Conservation (phyloP, 1,140 invertebrate species). For the Philopotamus ludificatus region DNA sequence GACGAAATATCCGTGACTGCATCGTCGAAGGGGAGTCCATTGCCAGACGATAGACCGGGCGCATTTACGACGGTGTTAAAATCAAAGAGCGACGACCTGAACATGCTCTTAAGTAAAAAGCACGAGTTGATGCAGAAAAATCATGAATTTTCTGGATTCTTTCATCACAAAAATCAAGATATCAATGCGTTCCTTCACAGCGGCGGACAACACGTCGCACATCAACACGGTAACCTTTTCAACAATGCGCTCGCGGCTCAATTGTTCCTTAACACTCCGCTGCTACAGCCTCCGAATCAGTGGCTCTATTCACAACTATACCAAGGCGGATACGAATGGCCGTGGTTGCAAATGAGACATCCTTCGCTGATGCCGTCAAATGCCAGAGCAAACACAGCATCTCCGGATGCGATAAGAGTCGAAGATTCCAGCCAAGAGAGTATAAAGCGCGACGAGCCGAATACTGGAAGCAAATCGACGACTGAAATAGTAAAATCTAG, state of each 20-base stretch:
- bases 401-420: conserved; percentile 38
- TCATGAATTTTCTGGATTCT: conserved; percentile 32
- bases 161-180: conserved; percentile 42
- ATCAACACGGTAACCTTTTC: conserved; percentile 56
- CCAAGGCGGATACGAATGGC: conserved; percentile 59
- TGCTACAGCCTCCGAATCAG: conserved; percentile 69
- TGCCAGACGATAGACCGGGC: conserved; percentile 54
- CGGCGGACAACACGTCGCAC: conserved; percentile 48
- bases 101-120: conserved; percentile 34
- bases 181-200: conserved; percentile 50
- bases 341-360: conserved; percentile 59
- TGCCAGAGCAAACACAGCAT: conserved; percentile 48
- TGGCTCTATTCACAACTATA: conserved; percentile 74
- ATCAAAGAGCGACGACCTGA: conserved; percentile 47
- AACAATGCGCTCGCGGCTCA: conserved; percentile 68
- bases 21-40: conserved; percentile 52
- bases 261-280: conserved; percentile 68
- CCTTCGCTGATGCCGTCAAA: conserved; percentile 50
- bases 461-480: conserved; percentile 1
- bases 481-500: conserved; percentile 11
- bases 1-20: conserved; percentile 70
- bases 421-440: conserved; percentile 42
- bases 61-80: conserved; percentile 55
- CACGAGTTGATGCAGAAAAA: conserved; percentile 40
- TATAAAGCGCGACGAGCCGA: conserved; percentile 28